These are phyloP conservation scores for Ornithoptera priamus DNA, from an alignment of 2,888 invertebrate genomes.

Conservation along the genomic window DNA sequence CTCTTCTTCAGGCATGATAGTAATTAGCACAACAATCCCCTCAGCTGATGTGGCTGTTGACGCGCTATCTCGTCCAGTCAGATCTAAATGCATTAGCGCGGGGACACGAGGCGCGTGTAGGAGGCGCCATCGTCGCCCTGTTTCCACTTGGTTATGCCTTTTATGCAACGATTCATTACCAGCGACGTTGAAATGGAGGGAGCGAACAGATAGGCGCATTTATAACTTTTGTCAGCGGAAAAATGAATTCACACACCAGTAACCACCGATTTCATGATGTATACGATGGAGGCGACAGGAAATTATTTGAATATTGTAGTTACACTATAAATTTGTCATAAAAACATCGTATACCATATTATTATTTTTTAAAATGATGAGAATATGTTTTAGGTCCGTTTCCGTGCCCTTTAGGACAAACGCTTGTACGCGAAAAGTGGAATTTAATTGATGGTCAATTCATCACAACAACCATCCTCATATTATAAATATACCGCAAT, in stretches of 20 bases:
- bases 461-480: too few species aligned
- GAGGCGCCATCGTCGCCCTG: conserved; percentile 46
- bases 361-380: too few species aligned
- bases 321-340: background rate
- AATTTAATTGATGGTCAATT: too few species aligned
- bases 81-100: conserved; percentile 56
- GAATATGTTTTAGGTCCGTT: too few species aligned
- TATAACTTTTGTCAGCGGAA: conserved; percentile 80
- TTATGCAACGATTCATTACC: conserved; percentile 78
- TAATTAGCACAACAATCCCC: conserved; percentile 31
- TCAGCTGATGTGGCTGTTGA: conserved; percentile 44
- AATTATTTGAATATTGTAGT: background rate
- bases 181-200: conserved; percentile 58
- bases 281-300: background rate
- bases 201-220: conserved; percentile 74
- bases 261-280: conserved; percentile 37
- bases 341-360: background rate
- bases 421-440: too few species aligned
- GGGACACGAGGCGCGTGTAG: conserved; percentile 31
- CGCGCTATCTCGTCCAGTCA: conserved; percentile 55
- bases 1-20: background rate
- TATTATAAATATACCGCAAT: too few species aligned
- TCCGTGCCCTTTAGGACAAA: too few species aligned
- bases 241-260: conserved; percentile 71
- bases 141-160: conserved; percentile 79